Percentiles rank a stretch among this genome's conserved stretches.
Conservation (phyloP, 2,113 vertebrate species). For the Hystrix cristata region DNA sequence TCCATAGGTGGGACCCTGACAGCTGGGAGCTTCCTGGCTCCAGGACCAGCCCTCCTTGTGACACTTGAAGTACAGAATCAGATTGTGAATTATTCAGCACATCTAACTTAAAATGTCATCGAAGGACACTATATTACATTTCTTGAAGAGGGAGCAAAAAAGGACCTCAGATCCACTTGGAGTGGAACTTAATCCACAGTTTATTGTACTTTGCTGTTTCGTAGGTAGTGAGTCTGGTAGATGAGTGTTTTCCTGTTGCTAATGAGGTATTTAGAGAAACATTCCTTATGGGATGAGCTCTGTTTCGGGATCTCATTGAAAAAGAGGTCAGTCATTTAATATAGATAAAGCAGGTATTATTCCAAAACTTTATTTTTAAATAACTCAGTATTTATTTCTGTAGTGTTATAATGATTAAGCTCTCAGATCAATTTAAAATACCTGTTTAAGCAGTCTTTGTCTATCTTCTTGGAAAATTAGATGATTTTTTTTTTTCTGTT, state of each 20-base stretch:
- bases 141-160: not conserved
- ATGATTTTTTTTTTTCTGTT: not conserved
- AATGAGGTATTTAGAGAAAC: not conserved
- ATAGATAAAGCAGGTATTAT: not conserved
- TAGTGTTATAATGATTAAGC: not conserved
- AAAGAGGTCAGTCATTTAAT: not conserved
- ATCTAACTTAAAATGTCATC: not conserved
- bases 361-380: not conserved
- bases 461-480: not conserved
- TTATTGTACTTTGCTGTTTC: not conserved
- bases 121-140: not conserved
- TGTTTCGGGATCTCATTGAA: conserved; percentile 10
- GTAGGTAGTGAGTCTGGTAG: not conserved
- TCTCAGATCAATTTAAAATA: not conserved
- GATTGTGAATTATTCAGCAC: conserved; percentile 9
- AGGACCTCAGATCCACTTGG: not conserved
- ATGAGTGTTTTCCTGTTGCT: not conserved
- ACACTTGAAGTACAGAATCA: not conserved
- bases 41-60: not conserved
- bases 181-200: not conserved
- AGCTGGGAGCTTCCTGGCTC: not conserved
- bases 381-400: not conserved
- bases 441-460: not conserved
- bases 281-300: not conserved
- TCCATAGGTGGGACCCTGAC: not conserved